Percentiles rank a stretch among this genome's conserved stretches.
Evolutionary conservation across 2,888 invertebrate species (phyloP).

Genomic region (Andrena marginata): DNA sequence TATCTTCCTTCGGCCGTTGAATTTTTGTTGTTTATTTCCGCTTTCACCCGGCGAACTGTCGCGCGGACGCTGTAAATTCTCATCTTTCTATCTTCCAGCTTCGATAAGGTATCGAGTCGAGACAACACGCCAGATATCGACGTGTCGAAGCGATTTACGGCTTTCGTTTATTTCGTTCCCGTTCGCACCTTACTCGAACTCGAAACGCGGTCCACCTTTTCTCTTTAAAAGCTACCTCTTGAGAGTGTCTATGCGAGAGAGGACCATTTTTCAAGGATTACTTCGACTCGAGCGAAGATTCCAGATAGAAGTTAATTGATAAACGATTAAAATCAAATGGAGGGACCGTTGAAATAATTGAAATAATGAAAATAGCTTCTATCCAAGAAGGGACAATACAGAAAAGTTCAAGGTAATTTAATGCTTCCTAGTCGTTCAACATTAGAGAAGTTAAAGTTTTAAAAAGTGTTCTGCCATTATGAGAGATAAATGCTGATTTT

Average conservation of each 20-base stretch:
- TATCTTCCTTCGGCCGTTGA: conserved; percentile 16
- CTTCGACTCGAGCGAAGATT: neutral
- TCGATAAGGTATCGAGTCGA: conserved; percentile 70
- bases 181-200: conserved; percentile 50
- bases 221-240: conserved; percentile 11
- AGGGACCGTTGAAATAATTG: conserved; percentile 12
- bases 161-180: conserved; percentile 66
- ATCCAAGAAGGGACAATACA: too few species aligned
- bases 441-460: too few species aligned
- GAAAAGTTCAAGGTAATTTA: too few species aligned
- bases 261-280: conserved; percentile 31
- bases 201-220: conserved; percentile 27
- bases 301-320: conserved; percentile 3
- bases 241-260: conserved; percentile 10
- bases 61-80: conserved; percentile 68
- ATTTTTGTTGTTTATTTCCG: conserved; percentile 50
- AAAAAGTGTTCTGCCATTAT: too few species aligned
- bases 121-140: conserved; percentile 70
- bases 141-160: conserved; percentile 69
- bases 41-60: conserved; percentile 34
- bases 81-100: conserved; percentile 65
- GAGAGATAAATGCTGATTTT: too few species aligned
- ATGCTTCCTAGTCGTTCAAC: too few species aligned
- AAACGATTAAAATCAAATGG: neutral
- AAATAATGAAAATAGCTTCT: neutral